Base-by-base conservation (phyloP, 2,888 invertebrate species). In the Antheraea yamamai region DNA sequence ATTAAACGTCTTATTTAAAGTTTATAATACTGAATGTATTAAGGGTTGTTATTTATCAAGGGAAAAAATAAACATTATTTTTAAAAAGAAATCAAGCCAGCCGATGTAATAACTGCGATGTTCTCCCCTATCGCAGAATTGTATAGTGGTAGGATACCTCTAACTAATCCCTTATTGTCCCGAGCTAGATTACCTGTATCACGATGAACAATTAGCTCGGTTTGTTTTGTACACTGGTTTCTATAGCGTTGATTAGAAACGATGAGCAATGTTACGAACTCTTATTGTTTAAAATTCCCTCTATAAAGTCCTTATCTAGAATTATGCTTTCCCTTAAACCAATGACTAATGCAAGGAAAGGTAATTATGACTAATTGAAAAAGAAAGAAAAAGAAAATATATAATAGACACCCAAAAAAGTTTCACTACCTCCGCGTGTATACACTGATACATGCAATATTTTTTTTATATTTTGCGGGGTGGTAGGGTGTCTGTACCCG, bases 141-240 rank as follows among this genome's bases (percentile, higher is more conserved):
- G 70, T 12, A 12, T 39, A 39, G 20, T 39, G n/a, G 39, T 39
- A n/a, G 39, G 70, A 7, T 0, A 20, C 3, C n/a, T 70, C 70
- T 70, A 68, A 68, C 30, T 68, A 10, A 3, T 14, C 39, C 70
- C 23, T 39, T 39, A 70, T 70, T 70, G 70, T 70, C 39, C 70
- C 70, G 70, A 39, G 70, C 39, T 26, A 70, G 39, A 70, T 70
- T 70, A 39, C 70, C 39, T 70, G 70, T 70, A 39, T 39, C 39
- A 39, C 39, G n/a, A 39, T n/a, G 70, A 70, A 70, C 70, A 70
- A 70, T 70, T 70, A 70, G 70, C 70, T 70, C 35, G 70, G n/a
- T 35, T 70, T 70, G 70, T 70, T 39, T 70, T 70, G 70, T 70
- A 39, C 39, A 70, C 18, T n/a, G 39, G 30, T 66, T 47, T 70